Evolutionary conservation across 64 coral and sea anemone genomes (phyloP).

Genomic region (Stichodactyla mertensii): DNA sequence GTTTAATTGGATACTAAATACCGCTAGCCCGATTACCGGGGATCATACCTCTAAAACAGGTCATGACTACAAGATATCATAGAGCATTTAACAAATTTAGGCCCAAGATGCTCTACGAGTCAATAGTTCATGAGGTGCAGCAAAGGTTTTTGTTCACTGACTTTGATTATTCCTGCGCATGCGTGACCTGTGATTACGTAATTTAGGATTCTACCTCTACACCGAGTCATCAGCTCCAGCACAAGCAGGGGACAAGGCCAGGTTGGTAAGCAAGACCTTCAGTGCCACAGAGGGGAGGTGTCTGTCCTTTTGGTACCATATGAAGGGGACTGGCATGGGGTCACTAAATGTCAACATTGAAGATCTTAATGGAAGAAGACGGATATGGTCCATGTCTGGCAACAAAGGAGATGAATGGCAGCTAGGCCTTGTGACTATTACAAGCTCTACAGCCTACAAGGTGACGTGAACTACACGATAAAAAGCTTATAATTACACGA

Average conservation of each 20-base stretch:
- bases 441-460: slow-evolving; percentile 5
- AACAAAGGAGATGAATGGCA: slow-evolving; percentile 51
- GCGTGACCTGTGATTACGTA: not conserved
- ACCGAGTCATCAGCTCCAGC: slow-evolving; percentile 24
- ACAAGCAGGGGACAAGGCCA: not conserved
- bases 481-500: no score
- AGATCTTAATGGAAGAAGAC: not conserved
- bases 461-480: not conserved
- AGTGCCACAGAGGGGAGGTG: slow-evolving; percentile 18
- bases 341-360: slow-evolving; percentile 9
- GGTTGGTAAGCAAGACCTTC: slow-evolving; percentile 38
- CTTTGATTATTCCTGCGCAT: no score
- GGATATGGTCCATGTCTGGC: slow-evolving; percentile 13
- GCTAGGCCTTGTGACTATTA: not conserved
- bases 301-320: slow-evolving; percentile 58
- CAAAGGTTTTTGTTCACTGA: no score
- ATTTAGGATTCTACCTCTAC: slow-evolving; percentile 42
- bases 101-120: no score
- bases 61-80: no score
- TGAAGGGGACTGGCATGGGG: slow-evolving; percentile 44
- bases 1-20: no score
- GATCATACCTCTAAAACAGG: no score
- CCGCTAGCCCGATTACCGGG: no score
- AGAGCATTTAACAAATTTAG: no score
- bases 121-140: no score